Evolutionary conservation across 2,797 vertebrate genomes (phyloP).

Genomic region (Mus spretus): DNA sequence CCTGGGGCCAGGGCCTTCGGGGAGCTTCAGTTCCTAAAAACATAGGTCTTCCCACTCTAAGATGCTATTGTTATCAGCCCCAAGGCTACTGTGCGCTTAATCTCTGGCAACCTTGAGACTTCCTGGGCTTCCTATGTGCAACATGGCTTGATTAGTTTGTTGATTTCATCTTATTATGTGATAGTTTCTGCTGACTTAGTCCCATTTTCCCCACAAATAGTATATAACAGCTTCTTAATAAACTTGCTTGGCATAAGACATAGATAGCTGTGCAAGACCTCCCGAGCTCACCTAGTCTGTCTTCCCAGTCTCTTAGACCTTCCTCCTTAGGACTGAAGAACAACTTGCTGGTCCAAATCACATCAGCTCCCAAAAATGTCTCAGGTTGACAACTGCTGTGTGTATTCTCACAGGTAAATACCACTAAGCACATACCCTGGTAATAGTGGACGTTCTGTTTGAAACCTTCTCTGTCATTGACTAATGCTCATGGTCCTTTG

Average conservation of each 20-base stretch:
- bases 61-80: background rate
- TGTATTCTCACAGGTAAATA: background rate
- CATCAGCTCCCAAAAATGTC: background rate
- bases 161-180: background rate
- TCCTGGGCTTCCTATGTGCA: too few relatives aligned
- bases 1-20: background rate
- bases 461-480: background rate
- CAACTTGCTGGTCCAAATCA: background rate
- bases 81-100: background rate
- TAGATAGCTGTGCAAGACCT: background rate
- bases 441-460: background rate
- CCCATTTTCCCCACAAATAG: background rate
- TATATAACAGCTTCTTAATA: background rate
- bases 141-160: background rate
- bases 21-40: background rate
- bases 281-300: background rate
- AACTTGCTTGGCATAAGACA: background rate
- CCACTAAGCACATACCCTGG: background rate
- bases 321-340: background rate
- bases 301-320: background rate
- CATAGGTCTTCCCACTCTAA: background rate
- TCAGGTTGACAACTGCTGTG: background rate
- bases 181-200: background rate
- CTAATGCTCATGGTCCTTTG: background rate
- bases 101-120: background rate